A percentile compares a stretch with the other conserved stretches of the same genome.
Conservation (phyloP, 2,797 vertebrate genomes). For the Dryobates pubescens region DNA sequence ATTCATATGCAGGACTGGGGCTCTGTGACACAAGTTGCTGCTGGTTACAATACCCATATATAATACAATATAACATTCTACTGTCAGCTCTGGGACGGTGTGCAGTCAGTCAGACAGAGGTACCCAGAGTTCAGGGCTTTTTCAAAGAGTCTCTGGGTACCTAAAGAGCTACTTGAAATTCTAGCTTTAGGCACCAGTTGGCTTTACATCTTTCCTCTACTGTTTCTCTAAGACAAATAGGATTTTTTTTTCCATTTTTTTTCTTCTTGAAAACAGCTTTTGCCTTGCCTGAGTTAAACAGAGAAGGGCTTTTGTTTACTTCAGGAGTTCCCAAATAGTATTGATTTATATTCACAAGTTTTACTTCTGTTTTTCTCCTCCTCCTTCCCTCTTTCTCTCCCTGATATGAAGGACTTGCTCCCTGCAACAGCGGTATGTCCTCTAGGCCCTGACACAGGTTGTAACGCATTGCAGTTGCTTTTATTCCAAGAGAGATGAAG, state of each 20-base stretch:
- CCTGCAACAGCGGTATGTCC: background rate
- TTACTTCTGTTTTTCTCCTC: background rate
- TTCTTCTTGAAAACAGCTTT: conserved; percentile 11
- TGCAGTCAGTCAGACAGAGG: background rate
- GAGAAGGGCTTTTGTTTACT: background rate
- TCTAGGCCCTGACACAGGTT: background rate
- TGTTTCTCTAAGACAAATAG: background rate
- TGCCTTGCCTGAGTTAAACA: background rate
- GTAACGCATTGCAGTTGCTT: background rate
- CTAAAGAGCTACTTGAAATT: conserved; percentile 29
- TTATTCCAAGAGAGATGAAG: background rate
- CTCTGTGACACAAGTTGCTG: background rate
- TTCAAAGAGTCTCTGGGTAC: background rate
- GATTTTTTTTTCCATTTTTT: background rate
- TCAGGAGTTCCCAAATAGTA: background rate
- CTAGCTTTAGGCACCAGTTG: conserved; percentile 3
- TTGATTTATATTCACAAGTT: background rate
- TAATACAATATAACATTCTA: background rate
- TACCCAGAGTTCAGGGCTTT: background rate
- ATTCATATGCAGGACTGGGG: background rate
- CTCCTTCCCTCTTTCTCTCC: background rate
- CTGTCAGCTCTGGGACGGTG: background rate
- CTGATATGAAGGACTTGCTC: background rate
- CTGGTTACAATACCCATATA: background rate
- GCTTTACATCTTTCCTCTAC: background rate